Conservation (phyloP, 1,140 invertebrate genomes). For the Musca domestica region DNA sequence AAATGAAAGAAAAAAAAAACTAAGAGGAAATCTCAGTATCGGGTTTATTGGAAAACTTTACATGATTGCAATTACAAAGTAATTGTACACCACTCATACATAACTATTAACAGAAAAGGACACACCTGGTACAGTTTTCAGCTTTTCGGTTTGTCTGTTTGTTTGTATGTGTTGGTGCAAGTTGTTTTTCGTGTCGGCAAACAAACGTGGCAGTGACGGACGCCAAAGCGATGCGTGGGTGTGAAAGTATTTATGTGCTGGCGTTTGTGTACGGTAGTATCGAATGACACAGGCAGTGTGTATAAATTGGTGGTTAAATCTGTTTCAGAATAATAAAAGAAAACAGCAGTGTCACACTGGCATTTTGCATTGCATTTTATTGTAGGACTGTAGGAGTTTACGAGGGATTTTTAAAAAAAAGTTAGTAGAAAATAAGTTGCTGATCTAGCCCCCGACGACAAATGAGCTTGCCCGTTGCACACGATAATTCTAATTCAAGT, state of each 20-base stretch:
- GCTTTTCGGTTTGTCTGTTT: too few relatives aligned
- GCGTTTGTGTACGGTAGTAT: neutral
- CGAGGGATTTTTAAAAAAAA: too few relatives aligned
- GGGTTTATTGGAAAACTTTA: neutral
- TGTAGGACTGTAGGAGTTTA: too few relatives aligned
- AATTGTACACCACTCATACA: constrained; percentile 4
- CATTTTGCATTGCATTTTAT: constrained; percentile 26
- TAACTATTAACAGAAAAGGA: too few relatives aligned
- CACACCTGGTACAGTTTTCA: too few relatives aligned
- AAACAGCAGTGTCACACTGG: constrained; percentile 35
- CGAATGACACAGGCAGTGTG: neutral
- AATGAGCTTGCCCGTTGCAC: too few relatives aligned
- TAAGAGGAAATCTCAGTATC: constrained; percentile 8
- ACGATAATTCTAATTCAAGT: too few relatives aligned
- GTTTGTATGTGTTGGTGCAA: too few relatives aligned
- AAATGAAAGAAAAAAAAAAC: neutral
- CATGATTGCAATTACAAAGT: constrained; percentile 19
- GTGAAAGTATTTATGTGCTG: neutral
- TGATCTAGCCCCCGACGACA: too few relatives aligned
- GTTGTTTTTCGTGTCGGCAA: neutral
- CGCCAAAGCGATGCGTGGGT: neutral
- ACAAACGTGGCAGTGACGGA: neutral
- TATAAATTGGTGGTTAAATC: constrained; percentile 53
- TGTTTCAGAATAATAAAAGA: constrained; percentile 32
- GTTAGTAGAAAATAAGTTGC: too few relatives aligned